Evolutionary conservation across 1,140 invertebrate species (phyloP), one percentile per base, ranked within the genome.

Genomic region (Psix sp.): DNA sequence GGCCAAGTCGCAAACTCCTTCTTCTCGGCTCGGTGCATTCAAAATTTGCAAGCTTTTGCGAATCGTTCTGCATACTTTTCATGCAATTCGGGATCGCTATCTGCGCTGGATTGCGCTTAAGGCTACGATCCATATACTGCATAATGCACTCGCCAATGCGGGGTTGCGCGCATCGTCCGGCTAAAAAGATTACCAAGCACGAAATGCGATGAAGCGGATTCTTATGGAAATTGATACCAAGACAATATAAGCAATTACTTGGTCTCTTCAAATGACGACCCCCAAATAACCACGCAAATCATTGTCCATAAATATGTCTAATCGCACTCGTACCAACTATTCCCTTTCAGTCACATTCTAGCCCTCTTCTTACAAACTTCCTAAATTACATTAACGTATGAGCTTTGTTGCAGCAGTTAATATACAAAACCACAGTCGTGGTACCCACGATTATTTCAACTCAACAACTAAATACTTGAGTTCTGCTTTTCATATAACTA

Each of bases 61-160:
- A 29, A 29, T 29, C n/a, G 57, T 17, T 52, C 68, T 24, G 67
- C 65, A 71, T 67, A 76, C 66, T 76, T 68, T 67, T 60, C 74
- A 60, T 70, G 62, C 67, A 76, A 76, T 68, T 51, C 62, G 26
- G 73, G 66, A 67, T 76, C 60, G 57, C 59, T 75, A 75, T 75
- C 73, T 75, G 29, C 62, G 66, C 67, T 45, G 52, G 39, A 65
- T 39, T 62, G 63, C 57, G 67, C 74, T 72, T 45, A 67, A 59
- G 74, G 74, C 67, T 63, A 71, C 56, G 67, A 76, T 72, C 74
- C 63, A 72, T 72, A 76, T 72, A 59, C 67, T 72, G 67, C 67
- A 72, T 76, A 67, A 76, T 71, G 74, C 74, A 59, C 65, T 62
- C 59, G 16, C 31, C 72, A 54, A 74, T 68, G 46, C 49, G 59